Conservation (phyloP, 2,888 invertebrate genomes). For the Nemurella pictetii region DNA sequence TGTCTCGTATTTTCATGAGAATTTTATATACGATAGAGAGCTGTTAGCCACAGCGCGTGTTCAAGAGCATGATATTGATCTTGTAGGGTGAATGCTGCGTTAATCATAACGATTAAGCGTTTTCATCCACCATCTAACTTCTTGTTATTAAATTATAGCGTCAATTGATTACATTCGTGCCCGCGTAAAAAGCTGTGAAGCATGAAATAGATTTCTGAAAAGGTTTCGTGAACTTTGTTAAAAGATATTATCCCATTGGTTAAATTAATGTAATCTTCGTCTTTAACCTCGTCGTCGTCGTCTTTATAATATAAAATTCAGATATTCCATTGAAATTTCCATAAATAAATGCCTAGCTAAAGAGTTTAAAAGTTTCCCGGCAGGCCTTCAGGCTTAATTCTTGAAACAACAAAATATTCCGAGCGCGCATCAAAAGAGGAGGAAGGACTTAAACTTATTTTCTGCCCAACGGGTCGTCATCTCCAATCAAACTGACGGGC, state of each 20-base stretch:
- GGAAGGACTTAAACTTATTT: not conserved
- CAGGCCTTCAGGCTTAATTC: not conserved
- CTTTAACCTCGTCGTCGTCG: not conserved
- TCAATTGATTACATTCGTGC: slow-evolving; percentile 3
- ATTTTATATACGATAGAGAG: not conserved
- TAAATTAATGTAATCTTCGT: not conserved
- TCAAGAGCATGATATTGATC: not conserved
- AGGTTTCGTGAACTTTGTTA: slow-evolving; percentile 15
- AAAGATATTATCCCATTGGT: not conserved
- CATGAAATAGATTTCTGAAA: slow-evolving; percentile 13
- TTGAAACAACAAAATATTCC: not conserved
- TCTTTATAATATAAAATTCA: not conserved
- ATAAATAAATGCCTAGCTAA: slow-evolving; percentile 12
- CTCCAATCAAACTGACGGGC: not conserved
- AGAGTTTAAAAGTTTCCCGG: slow-evolving; percentile 5
- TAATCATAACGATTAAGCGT: not conserved
- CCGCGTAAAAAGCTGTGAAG: not conserved
- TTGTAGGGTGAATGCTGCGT: not conserved
- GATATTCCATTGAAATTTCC: slow-evolving; percentile 7
- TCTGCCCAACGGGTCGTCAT: not conserved
- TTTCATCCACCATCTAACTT: slow-evolving; percentile 1
- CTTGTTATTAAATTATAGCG: slow-evolving; percentile 15
- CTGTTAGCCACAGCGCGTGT: not conserved
- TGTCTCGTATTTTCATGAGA: not conserved
- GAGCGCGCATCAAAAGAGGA: not conserved